Base-by-base conservation (phyloP, 2,797 vertebrate species). In the Hemitrygon akajei region DNA sequence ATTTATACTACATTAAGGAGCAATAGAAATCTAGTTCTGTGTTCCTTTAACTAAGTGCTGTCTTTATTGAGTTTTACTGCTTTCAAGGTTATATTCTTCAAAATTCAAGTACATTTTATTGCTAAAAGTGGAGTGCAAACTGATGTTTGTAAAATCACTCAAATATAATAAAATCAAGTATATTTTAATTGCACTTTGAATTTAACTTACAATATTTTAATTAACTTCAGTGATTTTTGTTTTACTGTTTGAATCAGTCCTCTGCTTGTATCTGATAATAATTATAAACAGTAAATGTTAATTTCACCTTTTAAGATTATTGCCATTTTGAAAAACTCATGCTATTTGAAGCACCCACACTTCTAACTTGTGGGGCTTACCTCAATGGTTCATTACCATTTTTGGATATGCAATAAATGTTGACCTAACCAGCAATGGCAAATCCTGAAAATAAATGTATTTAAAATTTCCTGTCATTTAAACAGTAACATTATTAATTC, bases 381-480 rank as follows among this genome's bases (percentile, higher is more conserved):
- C 22, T 27, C 71, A n/a, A n/a, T 25, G 5, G 18, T 73, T 73
- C 25, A 73, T 73, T 69, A 14, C 20, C 12, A 69, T 12, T 69
- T 73, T 73, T 18, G 71, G 22, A 22, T 73, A 20, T 73, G 22
- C 18, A 25, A 22, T 73, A 73, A 73, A 73, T 73, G 5, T 3
- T 73, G 22, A 20, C 71, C 71, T 73, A 1, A 5, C 18, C 16
- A 73, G 22, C 22, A 25, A 73, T 22, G 71, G 20, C 71, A 73
- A 73, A 20, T 73, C 71, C 18, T 25, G 20, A 0, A 66, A 66
- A 66, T 66, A 66, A 66, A 66, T 97, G 96, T 96, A 96, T 97
- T 98, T 97, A 98, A 98, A 98, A 98, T 98, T 98, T 98, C 94
- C 96, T 96, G 96, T 97, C 97, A 96, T 98, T 98, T 98, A 98